Base-by-base conservation (phyloP, 2,888 invertebrate species). In the Limnephilus marmoratus region DNA sequence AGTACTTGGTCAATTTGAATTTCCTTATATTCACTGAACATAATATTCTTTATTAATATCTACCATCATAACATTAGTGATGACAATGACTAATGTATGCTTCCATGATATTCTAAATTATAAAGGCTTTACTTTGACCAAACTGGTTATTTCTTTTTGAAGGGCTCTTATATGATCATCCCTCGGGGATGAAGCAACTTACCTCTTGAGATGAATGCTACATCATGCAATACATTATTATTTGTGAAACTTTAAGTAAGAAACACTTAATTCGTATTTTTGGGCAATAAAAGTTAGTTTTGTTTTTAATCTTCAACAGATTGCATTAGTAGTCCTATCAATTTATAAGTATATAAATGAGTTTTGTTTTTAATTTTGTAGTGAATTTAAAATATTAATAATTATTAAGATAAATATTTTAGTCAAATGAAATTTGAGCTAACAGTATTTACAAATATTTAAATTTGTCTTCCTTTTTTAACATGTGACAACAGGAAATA, bases 1-100 rank as follows among this genome's bases (percentile, higher is more conserved):
- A 93, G 92, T 93, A 93, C 90, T 93, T 93, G 93, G 93, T 93
- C 93, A 93, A 93, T 93, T 93, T 92, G 92, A 93, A 93, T 93
- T 90, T 87, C 82, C 93, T 93, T 93, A 93, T 93, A 93, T 93
- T 93, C 93, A 91, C 91, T 93, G 93, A 93, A 93, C 92, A 92
- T 93, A 93, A 88, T 89, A 68, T n/a, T 68, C 90, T 91, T 88
- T 92, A 85, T 85, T 92, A 81, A 92, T 89, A 89, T 89, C 88
- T 89, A 89, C 88, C 88, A 80, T 89, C 88, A 37, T 89, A 89
- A 89, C 88, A 89, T 89, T 89, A 89, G 88, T 85, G 88, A 93
- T 93, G 93, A 88, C 29, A 85, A 93, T 88, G 91, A 80, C 90
- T 93, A 90, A 93, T 83, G 85, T 86, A 90, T 90, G 82, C 82